These are phyloP conservation scores for Nasonia longicornis DNA, from an alignment of 1,140 invertebrate genomes.

Conservation along the genomic window DNA sequence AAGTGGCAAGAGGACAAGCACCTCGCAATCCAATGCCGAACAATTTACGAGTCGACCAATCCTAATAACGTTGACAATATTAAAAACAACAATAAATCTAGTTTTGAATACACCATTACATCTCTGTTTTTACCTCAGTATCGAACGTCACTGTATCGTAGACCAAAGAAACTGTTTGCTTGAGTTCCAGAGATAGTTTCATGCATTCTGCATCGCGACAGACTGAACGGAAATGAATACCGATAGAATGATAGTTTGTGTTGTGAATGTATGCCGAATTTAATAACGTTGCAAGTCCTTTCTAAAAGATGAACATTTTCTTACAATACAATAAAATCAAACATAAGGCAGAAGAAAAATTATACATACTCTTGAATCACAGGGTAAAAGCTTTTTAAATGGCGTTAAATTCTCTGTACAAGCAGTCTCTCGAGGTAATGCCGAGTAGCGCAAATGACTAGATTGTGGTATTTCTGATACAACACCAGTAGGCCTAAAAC, in stretches of 20 bases:
- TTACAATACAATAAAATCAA: conserved; percentile 42
- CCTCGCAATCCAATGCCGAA: conserved; percentile 86
- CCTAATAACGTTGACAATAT: conserved; percentile 56
- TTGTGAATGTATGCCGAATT: conserved; percentile 93
- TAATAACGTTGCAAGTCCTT: conserved; percentile 87
- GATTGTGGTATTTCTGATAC: conserved; percentile 69
- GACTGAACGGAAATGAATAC: conserved; percentile 85
- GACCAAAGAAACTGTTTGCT: conserved; percentile 86
- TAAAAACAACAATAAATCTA: conserved; percentile 14
- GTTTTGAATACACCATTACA: not conserved
- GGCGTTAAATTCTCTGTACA: conserved; percentile 99
- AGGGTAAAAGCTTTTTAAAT: conserved; percentile 96
- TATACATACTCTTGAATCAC: conserved; percentile 74
- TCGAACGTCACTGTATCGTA: conserved; percentile 77
- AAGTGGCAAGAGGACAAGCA: conserved; percentile 82
- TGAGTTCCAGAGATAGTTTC: conserved; percentile 79
- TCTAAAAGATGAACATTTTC: conserved; percentile 61
- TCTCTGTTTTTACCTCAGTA: conserved; percentile 54
- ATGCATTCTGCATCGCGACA: conserved; percentile 78
- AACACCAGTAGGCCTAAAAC: conserved; percentile 83
- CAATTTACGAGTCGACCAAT: conserved; percentile 89
- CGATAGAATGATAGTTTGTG: conserved; percentile 92
- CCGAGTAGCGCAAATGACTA: conserved; percentile 82
- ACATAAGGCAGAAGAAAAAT: conserved; percentile 30
- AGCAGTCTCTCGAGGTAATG: conserved; percentile 93